Percentiles rank a stretch among this genome's conserved stretches.
phyloP scores from a whole-genome alignment of 2,113 vertebrate species.

The Trachemys scripta region DNA sequence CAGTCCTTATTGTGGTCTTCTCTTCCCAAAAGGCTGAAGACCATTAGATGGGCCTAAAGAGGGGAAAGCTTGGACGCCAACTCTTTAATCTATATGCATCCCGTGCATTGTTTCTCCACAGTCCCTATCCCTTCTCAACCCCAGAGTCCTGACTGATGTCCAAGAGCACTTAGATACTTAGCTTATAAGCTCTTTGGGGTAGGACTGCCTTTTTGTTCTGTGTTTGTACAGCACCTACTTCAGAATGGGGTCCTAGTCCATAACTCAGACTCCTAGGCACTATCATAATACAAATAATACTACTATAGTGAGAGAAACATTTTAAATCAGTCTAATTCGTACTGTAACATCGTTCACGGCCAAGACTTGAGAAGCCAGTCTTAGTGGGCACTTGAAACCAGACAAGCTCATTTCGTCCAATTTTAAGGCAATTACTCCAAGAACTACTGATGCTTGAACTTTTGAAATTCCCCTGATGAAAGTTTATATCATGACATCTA shows the following conservation, averaged over 20 bases:
- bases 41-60: neutral
- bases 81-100: neutral
- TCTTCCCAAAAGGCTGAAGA: neutral
- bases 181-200: neutral
- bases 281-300: neutral
- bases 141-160: neutral
- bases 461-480: constrained; percentile 62
- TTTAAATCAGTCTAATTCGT: neutral
- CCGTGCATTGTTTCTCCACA: neutral
- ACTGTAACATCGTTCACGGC: fast-evolving
- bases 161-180: neutral
- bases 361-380: neutral
- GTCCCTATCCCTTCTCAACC: neutral
- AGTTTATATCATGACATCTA: constrained; percentile 67
- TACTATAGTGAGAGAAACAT: neutral
- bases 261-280: neutral
- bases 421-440: constrained; percentile 48
- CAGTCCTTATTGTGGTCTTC: neutral
- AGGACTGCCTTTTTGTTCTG: neutral
- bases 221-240: neutral
- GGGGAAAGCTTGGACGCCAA: neutral
- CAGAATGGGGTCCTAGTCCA: neutral
- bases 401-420: constrained; percentile 47
- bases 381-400: constrained; percentile 7
- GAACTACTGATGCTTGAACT: constrained; percentile 16